Percentiles rank a stretch among this genome's conserved stretches.
Evolutionary conservation across 2,113 vertebrate genomes (phyloP).

Genomic region (Etia nguti): DNA sequence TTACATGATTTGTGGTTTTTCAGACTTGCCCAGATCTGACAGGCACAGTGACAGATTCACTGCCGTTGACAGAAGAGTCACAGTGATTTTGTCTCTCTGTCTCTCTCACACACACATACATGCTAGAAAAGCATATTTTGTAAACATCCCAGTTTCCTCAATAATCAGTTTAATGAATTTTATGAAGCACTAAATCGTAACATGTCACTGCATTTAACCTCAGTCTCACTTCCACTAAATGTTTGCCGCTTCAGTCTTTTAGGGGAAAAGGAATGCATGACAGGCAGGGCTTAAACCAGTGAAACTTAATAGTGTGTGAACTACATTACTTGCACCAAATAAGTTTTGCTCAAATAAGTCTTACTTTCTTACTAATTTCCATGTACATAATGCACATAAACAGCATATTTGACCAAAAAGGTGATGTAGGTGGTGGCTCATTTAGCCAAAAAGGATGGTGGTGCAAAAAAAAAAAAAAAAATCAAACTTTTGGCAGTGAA

Average conservation of each 20-base stretch:
- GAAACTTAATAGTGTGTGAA: constrained; percentile 37
- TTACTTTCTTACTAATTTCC: constrained; percentile 10
- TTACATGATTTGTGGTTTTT: background rate
- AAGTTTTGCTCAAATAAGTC: background rate
- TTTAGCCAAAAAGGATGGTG: background rate
- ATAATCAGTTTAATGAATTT: constrained; percentile 23
- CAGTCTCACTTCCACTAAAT: constrained; percentile 9
- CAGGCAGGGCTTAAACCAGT: constrained; percentile 18
- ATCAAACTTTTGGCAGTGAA: background rate
- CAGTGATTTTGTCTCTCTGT: background rate
- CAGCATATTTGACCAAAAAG: background rate
- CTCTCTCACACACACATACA: accelerated
- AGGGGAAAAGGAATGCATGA: constrained; percentile 27
- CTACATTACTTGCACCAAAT: background rate
- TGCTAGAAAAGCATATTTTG: background rate
- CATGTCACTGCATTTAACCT: constrained; percentile 17
- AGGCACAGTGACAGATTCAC: background rate
- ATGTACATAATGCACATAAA: background rate
- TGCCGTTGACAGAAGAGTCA: background rate
- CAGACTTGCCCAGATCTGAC: background rate
- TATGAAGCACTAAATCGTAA: background rate
- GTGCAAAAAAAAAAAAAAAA: background rate
- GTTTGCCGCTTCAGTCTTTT: constrained; percentile 17
- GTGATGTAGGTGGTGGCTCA: background rate
- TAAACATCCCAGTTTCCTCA: constrained; percentile 19